Conservation (phyloP, 2,113 vertebrate genomes). For the Phrynosoma platyrhinos region DNA sequence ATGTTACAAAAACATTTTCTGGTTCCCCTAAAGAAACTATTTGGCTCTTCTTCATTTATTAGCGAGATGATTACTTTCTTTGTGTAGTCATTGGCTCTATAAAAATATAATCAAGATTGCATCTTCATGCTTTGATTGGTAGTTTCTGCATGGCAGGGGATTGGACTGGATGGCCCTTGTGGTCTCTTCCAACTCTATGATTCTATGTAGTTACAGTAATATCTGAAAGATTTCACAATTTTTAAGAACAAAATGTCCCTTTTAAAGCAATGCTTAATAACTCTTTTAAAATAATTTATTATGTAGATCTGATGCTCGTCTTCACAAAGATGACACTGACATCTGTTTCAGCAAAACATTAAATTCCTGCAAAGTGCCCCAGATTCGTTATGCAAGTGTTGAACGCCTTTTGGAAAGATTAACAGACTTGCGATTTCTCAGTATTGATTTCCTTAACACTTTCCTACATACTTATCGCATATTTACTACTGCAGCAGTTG, state of each 20-base stretch:
- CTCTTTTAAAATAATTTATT: conserved; percentile 38
- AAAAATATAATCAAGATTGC: neutral
- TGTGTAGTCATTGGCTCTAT: neutral
- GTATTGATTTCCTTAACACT: conserved; percentile 99
- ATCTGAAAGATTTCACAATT: neutral
- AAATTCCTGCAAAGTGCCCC: conserved; percentile 99
- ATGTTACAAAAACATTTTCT: neutral
- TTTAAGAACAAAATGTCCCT: neutral
- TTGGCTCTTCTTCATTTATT: neutral
- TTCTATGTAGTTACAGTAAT: no score
- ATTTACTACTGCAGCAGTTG: conserved; percentile 91
- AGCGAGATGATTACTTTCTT: neutral
- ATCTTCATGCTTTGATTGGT: no score
- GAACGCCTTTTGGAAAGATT: conserved; percentile 95
- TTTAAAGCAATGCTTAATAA: neutral
- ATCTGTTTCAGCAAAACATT: conserved; percentile 99
- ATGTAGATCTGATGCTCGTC: conserved; percentile 92
- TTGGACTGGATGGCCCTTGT: no score
- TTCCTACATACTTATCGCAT: conserved; percentile 98
- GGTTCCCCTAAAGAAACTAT: neutral
- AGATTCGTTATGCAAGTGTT: conserved; percentile 96
- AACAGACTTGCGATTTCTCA: conserved; percentile 96
- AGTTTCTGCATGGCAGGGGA: no score
- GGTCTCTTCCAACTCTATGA: no score
- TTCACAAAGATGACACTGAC: conserved; percentile 96